These are phyloP conservation scores for Thalassophryne amazonica DNA, from an alignment of 2,797 vertebrate genomes.

Conservation along the genomic window DNA sequence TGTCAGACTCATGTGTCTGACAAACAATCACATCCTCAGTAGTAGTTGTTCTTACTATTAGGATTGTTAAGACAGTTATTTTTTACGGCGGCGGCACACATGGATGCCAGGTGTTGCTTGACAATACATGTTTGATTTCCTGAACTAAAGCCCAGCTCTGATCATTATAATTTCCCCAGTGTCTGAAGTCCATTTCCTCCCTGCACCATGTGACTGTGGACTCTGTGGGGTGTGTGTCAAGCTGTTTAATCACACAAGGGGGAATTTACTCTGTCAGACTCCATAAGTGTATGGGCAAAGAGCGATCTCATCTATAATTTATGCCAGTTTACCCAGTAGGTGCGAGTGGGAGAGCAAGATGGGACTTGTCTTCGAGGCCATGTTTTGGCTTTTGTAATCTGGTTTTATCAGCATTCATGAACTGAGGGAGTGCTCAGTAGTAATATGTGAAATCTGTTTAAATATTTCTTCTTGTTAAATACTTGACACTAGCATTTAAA, in stretches of 20 bases:
- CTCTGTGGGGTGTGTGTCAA: conserved; percentile 19
- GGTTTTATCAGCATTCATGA: not conserved
- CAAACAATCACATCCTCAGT: not conserved
- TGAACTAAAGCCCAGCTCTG: conserved; percentile 30
- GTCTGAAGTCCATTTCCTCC: conserved; percentile 41
- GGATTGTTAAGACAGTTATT: not conserved
- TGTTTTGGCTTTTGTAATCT: conserved; percentile 3
- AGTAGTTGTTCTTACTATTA: not conserved
- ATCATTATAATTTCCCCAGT: conserved; percentile 57
- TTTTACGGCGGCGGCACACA: conserved; percentile 11
- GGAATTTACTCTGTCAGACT: conserved; percentile 36
- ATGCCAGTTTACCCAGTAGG: not conserved
- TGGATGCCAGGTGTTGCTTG: conserved; percentile 42
- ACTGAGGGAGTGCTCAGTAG: not conserved
- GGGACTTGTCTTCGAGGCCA: conserved; percentile 19
- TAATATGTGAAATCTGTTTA: too few species aligned
- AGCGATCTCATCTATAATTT: conserved; percentile 34
- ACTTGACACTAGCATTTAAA: too few species aligned
- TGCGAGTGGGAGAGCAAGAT: conserved; percentile 18
- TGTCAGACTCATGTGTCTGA: too few species aligned
- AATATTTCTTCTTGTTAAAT: too few species aligned
- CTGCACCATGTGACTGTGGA: conserved; percentile 11
- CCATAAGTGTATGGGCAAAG: conserved; percentile 20
- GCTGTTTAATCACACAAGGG: conserved; percentile 39
- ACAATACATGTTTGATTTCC: conserved; percentile 60